Percentiles rank a stretch among this genome's conserved stretches.
Conservation (phyloP, 2,113 vertebrate species). For the Tricholaema leucomelas region DNA sequence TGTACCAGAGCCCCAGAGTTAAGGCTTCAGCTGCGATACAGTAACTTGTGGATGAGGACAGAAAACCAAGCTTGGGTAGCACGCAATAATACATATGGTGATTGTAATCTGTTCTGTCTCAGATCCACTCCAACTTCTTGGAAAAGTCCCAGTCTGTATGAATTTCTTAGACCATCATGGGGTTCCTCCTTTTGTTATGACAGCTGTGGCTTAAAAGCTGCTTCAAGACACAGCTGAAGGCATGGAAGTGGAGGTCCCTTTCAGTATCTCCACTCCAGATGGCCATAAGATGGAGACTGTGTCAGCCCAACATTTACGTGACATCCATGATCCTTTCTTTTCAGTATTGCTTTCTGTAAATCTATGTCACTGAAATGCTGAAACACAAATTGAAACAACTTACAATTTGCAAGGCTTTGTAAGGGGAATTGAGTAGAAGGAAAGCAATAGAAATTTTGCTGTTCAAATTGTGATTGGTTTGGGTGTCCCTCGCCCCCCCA, state of each 20-base stretch:
- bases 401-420: neutral
- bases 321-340: neutral
- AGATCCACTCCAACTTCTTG: rapidly evolving
- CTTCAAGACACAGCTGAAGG: rapidly evolving
- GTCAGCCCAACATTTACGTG: neutral
- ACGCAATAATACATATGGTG: neutral
- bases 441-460: neutral
- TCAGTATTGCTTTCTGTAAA: neutral
- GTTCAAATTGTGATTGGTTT: too few species aligned
- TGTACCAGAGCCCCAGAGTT: neutral
- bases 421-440: neutral
- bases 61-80: neutral
- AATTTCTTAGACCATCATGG: neutral
- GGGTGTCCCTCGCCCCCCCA: too few species aligned
- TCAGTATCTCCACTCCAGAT: neutral
- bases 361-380: neutral
- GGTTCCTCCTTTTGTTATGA: neutral
- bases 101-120: neutral
- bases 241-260: neutral
- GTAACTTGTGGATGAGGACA: neutral
- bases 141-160: neutral
- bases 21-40: neutral
- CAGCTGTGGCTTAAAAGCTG: neutral
- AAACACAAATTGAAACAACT: neutral
- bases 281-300: neutral